Evolutionary conservation across 2,113 vertebrate genomes (phyloP).

Genomic region (Taurulus bubalis): DNA sequence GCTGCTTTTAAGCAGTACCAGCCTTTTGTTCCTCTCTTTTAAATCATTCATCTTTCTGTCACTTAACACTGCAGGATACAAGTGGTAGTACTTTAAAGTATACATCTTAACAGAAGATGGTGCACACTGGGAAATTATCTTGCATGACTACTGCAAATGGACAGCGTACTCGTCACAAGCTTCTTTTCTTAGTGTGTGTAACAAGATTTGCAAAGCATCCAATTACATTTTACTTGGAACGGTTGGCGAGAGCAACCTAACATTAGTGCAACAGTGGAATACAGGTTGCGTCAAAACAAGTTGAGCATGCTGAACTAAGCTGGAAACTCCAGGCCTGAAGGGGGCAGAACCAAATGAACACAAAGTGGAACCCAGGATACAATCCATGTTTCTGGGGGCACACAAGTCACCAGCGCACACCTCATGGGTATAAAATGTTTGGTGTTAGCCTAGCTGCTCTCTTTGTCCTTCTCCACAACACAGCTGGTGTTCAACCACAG

Average conservation of each 20-base stretch:
- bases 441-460: too few species aligned
- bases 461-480: too few species aligned
- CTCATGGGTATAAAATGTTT: too few species aligned
- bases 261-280: neutral
- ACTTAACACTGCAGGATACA: neutral
- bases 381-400: too few species aligned
- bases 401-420: too few species aligned
- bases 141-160: conserved; percentile 5
- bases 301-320: too few species aligned
- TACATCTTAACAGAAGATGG: neutral
- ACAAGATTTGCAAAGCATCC: conserved; percentile 22
- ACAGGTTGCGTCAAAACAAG: too few species aligned
- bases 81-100: conserved; percentile 14
- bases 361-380: too few species aligned
- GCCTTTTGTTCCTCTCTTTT: neutral
- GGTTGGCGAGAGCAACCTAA: neutral
- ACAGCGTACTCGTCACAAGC: neutral
- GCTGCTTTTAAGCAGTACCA: neutral
- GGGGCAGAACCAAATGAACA: too few species aligned
- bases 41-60: conserved; percentile 19
- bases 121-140: conserved; percentile 1
- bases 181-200: neutral
- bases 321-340: too few species aligned
- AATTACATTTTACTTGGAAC: conserved; percentile 21
- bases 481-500: too few species aligned